A percentile compares a stretch with the other conserved stretches of the same genome.
Conservation (phyloP, 2,797 vertebrate species). For the Scarus forsteni region DNA sequence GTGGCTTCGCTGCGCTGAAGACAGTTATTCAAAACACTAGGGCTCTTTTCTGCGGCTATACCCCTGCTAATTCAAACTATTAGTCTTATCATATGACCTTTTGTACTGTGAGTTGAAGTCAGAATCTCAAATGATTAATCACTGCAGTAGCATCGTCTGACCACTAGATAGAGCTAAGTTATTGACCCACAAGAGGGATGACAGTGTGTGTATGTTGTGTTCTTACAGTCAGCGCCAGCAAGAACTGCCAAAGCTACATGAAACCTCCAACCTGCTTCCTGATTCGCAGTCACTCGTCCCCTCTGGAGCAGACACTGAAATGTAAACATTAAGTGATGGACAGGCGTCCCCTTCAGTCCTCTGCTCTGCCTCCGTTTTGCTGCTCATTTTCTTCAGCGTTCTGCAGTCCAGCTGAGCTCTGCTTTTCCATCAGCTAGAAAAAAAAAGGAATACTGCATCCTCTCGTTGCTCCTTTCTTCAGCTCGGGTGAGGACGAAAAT, state of each 20-base stretch:
- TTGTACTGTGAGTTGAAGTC: conserved; percentile 18
- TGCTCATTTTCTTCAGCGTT: conserved; percentile 6
- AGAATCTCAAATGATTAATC: background rate
- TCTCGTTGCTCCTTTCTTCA: conserved; percentile 48
- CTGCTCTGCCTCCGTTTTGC: background rate
- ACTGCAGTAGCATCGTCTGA: conserved; percentile 43
- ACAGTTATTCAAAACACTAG: background rate
- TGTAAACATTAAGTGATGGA: conserved; percentile 28
- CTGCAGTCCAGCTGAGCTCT: conserved; percentile 26
- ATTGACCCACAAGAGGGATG: background rate
- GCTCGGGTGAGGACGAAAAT: conserved; percentile 25
- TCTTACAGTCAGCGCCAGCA: background rate
- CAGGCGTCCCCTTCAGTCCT: conserved; percentile 11
- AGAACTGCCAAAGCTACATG: conserved; percentile 1
- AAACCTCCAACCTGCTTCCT: conserved; percentile 2
- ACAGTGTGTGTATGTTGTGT: background rate
- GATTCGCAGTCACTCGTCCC: conserved; percentile 1
- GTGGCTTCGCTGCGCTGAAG: conserved; percentile 31
- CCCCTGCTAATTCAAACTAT: conserved; percentile 10
- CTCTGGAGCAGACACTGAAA: conserved; percentile 20
- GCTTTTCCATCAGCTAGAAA: conserved; percentile 30
- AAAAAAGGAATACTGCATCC: conserved; percentile 79
- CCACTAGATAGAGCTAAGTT: conserved; percentile 57
- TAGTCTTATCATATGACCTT: conserved; percentile 10
- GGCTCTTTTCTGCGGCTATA: conserved; percentile 21